Evolutionary conservation across 2,888 invertebrate species (phyloP), one percentile per base, ranked within the genome.

Genomic region (Drosophila imparisetae): DNA sequence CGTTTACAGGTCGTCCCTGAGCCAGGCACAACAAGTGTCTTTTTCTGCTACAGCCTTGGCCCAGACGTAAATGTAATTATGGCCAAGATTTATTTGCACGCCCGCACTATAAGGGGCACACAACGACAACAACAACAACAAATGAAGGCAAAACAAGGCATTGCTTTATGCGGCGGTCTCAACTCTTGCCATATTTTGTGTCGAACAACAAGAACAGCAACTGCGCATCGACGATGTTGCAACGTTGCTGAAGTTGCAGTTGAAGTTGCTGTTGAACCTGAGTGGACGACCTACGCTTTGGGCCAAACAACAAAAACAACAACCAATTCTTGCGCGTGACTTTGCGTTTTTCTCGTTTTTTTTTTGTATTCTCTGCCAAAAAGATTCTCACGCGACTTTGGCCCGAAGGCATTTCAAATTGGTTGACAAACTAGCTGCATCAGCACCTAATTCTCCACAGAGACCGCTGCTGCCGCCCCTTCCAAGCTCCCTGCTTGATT

Each of bases 41-140:
- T 66, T 60, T 57, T 71, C 75, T 45, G 29, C 24, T 15, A 36
- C 63, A 82, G 83, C 83, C 83, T 74, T 86, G 77, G 86, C 70
- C 74, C 58, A 62, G 75, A 42, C 74, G 64, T 49, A 18, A 66
- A 65, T 58, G 78, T 81, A 88, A 86, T 90, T 86, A 81, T 73
- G 53, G 60, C 63, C 66, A 76, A 87, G 90, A 90, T 88, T 89
- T 90, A 90, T 88, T 88, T 87, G 81, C 82, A 85, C 89, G 85
- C 87, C 89, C 90, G 75, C 88, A 67, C 75, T 73, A n/a, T 55
- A 29, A 38, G 27, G 27, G 54, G 27, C 27, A 10, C 24, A 53
- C 21, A 36, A 21, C n/a, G n/a, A n/a, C 18, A 24, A 18, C 50
- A n/a, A 11, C 29, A n/a, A 24, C 24, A 36, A 6, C 4, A 54